phyloP scores from a whole-genome alignment of 2,888 invertebrate species.

The Melinopterus prodromus region DNA sequence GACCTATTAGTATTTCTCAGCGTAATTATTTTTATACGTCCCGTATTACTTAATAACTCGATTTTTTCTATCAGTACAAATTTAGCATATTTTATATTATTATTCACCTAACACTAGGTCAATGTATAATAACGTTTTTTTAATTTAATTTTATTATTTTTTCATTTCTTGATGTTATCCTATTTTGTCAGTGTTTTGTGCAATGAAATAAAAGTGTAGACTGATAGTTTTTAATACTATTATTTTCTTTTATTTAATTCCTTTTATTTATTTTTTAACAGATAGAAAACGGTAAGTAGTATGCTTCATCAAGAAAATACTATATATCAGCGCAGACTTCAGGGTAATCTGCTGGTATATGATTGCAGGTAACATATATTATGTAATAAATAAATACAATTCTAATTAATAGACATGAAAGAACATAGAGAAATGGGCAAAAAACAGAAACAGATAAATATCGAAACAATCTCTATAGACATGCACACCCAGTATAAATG shows the following conservation, averaged over 20 bases:
- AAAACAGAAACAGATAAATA: too few relatives aligned
- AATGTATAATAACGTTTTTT: slow-evolving; percentile 53
- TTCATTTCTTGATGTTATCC: slow-evolving; percentile 51
- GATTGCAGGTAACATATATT: too few relatives aligned
- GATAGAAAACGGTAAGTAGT: too few relatives aligned
- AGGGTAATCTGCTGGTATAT: too few relatives aligned
- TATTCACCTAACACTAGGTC: slow-evolving; percentile 43
- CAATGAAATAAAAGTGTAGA: slow-evolving; percentile 59
- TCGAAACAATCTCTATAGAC: too few relatives aligned
- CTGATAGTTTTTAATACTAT: slow-evolving; percentile 56
- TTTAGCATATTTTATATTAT: slow-evolving; percentile 51
- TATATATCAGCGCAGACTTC: too few relatives aligned
- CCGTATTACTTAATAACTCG: slow-evolving; percentile 46
- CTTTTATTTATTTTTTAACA: slow-evolving; percentile 13
- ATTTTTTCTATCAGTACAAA: slow-evolving; percentile 56
- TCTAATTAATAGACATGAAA: too few relatives aligned
- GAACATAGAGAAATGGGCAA: too few relatives aligned
- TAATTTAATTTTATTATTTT: slow-evolving; percentile 52
- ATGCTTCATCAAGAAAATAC: too few relatives aligned
- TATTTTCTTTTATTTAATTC: slow-evolving; percentile 46
- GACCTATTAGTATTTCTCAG: slow-evolving; percentile 44
- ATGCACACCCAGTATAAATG: too few relatives aligned
- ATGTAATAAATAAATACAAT: too few relatives aligned
- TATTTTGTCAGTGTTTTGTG: slow-evolving; percentile 60
- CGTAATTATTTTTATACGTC: slow-evolving; percentile 50